These are phyloP conservation scores for Ptyas mucosa DNA, from an alignment of 2,113 vertebrate species.

Conservation along the genomic window DNA sequence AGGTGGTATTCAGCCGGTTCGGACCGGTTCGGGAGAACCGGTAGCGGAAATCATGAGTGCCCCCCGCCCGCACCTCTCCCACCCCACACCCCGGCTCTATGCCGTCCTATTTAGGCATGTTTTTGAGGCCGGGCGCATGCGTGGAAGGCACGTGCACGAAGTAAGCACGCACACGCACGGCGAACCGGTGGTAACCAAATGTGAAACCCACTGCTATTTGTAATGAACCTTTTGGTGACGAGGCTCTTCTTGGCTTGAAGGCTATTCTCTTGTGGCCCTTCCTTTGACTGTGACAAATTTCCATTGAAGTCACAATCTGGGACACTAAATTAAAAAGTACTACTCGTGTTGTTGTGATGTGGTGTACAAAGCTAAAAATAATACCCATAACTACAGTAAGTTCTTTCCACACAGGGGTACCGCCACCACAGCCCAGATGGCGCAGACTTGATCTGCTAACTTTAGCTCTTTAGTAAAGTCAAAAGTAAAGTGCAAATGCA, in stretches of 20 bases:
- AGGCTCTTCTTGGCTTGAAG: neutral
- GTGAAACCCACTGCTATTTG: no score
- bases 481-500: neutral
- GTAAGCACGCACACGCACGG: fast-evolving
- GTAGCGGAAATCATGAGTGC: no score
- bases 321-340: neutral
- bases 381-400: neutral
- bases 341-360: neutral
- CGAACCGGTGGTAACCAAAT: no score
- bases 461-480: neutral
- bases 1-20: no score
- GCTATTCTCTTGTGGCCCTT: neutral
- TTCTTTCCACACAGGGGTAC: neutral
- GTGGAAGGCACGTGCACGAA: no score
- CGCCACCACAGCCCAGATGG: neutral
- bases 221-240: neutral
- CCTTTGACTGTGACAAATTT: neutral
- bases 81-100: no score
- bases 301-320: neutral
- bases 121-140: no score
- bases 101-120: no score
- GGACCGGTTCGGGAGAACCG: no score
- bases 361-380: neutral
- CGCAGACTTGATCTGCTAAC: neutral
- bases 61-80: no score